A percentile compares a stretch with the other conserved stretches of the same genome.
Conservation (phyloP, 2,888 invertebrate species). For the Drosophila mayaguana region DNA sequence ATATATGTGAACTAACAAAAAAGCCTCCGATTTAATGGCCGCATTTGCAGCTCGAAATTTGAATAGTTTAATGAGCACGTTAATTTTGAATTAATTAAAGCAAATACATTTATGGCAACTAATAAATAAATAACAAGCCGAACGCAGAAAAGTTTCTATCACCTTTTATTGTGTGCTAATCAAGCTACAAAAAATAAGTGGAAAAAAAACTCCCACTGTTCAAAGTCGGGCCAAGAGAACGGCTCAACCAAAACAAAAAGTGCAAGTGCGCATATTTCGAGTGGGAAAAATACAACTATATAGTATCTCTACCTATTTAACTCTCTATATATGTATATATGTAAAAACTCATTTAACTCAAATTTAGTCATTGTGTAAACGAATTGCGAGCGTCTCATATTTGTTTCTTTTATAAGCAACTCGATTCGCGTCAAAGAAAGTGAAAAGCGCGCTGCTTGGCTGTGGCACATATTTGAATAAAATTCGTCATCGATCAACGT, state of each 20-base stretch:
- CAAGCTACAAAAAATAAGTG: slow-evolving; percentile 35
- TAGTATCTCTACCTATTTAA: neutral
- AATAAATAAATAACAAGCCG: slow-evolving; percentile 57
- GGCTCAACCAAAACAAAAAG: slow-evolving; percentile 41
- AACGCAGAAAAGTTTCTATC: slow-evolving; percentile 27
- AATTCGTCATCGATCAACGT: slow-evolving; percentile 69
- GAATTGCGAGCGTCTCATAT: slow-evolving; percentile 23
- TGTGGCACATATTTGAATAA: slow-evolving; percentile 39
- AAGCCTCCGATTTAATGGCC: slow-evolving; percentile 30
- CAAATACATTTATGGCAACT: slow-evolving; percentile 47
- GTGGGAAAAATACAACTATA: slow-evolving; percentile 2
- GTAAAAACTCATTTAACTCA: slow-evolving; percentile 9
- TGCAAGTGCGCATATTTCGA: slow-evolving; percentile 44
- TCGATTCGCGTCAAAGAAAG: slow-evolving; percentile 62
- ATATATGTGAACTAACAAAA: slow-evolving; percentile 1
- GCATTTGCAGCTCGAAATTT: slow-evolving; percentile 33
- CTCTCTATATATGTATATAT: neutral
- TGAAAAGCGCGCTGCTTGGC: slow-evolving; percentile 50
- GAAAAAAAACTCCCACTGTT: slow-evolving; percentile 57
- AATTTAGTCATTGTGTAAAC: slow-evolving; percentile 57
- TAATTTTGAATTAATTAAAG: slow-evolving; percentile 48
- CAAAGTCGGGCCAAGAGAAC: slow-evolving; percentile 20
- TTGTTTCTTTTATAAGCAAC: neutral
- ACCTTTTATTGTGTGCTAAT: slow-evolving; percentile 76
- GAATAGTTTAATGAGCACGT: slow-evolving; percentile 35